Evolutionary conservation across 2,888 invertebrate genomes (phyloP), one percentile per base, ranked within the genome.

Genomic region (Hoplodrina ambigua): DNA sequence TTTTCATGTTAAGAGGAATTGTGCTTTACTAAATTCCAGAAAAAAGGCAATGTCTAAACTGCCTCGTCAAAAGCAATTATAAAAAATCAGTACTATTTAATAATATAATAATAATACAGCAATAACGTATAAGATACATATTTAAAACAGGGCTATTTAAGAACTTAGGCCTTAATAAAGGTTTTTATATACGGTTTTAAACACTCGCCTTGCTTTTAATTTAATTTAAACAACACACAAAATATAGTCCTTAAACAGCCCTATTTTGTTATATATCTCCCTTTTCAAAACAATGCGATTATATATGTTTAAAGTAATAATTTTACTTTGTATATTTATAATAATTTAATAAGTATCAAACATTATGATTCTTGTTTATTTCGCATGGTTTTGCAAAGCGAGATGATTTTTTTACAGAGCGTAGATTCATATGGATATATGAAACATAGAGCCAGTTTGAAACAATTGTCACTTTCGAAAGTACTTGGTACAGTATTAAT

Each of bases 301-400:
- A 4, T 41, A 17, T 33, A 13, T 44, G 11, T 44, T 17, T 17
- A 46, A 17, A 46, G 46, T 46, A 46, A 46, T 46, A 46, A 46
- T 46, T 46, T 46, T 6, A 46, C 5, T 46, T 1, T 74, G 20
- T 66, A 25, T 67, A 54, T 52, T 62, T 54, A 50, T 44, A 61
- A 69, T 33, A 62, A 58, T 62, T 61, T 37, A 46, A 41, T 46
- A 62, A 19, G 44, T 78, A 69, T 69, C 75, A 78, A 78, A 69
- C 37, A 25, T 65, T 78, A 72, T 57, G 25, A 20, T 63, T 70
- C 63, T 37, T 3, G 6, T 50, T 70, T 10, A 11, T 19, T 53
- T 79, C 75, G 80, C 75, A 78, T 71, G 80, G 78, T 75, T 75
- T 78, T 79, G 80, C 75, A 75, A 75, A 78, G 63, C 52, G 54